Evolutionary conservation across 2,888 invertebrate genomes (phyloP).

Genomic region (Physocephala rufipes): DNA sequence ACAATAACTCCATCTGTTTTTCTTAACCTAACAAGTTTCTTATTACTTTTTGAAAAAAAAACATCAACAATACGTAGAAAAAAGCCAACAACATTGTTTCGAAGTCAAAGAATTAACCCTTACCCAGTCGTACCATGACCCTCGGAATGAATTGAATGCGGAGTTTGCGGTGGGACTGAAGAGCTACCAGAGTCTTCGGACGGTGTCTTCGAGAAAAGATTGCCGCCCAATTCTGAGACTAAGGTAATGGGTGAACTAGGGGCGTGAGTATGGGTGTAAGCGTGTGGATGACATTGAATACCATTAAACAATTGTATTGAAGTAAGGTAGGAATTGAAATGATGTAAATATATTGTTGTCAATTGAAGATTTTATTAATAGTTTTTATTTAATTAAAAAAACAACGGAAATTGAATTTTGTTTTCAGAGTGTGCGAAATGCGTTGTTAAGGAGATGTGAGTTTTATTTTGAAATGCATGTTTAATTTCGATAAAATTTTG

Average conservation of each 20-base stretch:
- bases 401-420: constrained; percentile 13
- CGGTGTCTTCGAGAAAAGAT: constrained; percentile 92
- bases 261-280: constrained; percentile 32
- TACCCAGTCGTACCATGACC: constrained; percentile 68
- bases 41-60: not conserved
- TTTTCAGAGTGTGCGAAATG: constrained; percentile 13
- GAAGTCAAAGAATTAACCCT: constrained; percentile 48
- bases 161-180: constrained; percentile 73
- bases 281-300: not conserved
- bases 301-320: too few relatives aligned
- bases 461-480: constrained; percentile 21
- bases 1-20: constrained; percentile 11
- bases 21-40: constrained; percentile 6
- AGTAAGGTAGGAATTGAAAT: constrained; percentile 21
- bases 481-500: constrained; percentile 46
- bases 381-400: not conserved
- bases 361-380: not conserved
- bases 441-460: constrained; percentile 36
- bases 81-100: constrained; percentile 24
- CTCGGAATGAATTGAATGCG: constrained; percentile 69
- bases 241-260: constrained; percentile 90
- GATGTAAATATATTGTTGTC: not conserved
- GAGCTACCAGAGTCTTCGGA: constrained; percentile 85
- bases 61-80: constrained; percentile 11
- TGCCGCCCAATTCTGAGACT: constrained; percentile 93